phyloP scores from a whole-genome alignment of 2,888 invertebrate genomes.

The Galerucella calmariensis region DNA sequence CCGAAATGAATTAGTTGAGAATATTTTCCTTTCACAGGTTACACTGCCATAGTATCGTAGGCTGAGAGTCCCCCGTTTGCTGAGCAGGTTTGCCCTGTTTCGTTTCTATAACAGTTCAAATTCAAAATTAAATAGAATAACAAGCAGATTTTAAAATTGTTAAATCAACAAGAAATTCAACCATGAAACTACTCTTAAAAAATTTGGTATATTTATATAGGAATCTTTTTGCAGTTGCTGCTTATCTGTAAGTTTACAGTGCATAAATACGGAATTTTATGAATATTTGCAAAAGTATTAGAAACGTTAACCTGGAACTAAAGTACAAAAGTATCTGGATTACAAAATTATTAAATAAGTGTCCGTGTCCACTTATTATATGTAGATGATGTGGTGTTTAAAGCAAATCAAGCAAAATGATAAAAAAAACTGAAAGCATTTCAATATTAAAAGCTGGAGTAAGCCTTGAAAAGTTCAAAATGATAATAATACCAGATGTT shows the following conservation, averaged over 20 bases:
- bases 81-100: constrained; percentile 84
- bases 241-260: too few relatives aligned
- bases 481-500: not conserved
- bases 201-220: not conserved
- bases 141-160: constrained; percentile 37
- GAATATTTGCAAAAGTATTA: too few relatives aligned
- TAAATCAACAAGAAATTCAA: constrained; percentile 9
- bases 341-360: too few relatives aligned
- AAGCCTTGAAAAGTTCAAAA: not conserved
- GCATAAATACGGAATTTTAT: too few relatives aligned
- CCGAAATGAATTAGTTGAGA: constrained; percentile 17
- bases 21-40: constrained; percentile 76
- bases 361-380: not conserved
- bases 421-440: not conserved
- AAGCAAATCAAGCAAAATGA: not conserved
- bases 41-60: constrained; percentile 99
- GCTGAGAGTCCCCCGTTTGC: constrained; percentile 94
- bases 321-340: too few relatives aligned
- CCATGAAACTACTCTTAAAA: not conserved
- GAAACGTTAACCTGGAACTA: too few relatives aligned
- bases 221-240: not conserved
- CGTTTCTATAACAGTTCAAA: constrained; percentile 77
- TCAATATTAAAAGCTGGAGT: not conserved
- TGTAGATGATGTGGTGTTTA: not conserved
- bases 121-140: not conserved